Evolutionary conservation across 2,113 vertebrate species (phyloP).

Genomic region (Varanus salvator): DNA sequence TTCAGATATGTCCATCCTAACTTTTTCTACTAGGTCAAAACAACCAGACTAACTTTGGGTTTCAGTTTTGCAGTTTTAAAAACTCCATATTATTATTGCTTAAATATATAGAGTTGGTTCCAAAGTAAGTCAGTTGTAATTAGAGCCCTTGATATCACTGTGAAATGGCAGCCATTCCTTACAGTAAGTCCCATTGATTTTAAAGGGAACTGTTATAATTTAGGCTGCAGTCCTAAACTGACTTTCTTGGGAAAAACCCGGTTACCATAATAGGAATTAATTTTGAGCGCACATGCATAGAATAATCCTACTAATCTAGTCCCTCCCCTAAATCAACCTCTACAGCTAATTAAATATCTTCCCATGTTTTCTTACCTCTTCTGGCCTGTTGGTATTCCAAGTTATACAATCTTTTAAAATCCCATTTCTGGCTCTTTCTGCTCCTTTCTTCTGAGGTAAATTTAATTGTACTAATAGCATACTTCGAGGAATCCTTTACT

Average conservation of each 20-base stretch:
- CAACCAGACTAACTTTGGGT: no score
- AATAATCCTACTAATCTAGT: neutral
- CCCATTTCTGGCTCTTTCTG: constrained; percentile 43
- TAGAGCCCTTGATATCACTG: neutral
- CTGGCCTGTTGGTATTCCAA: constrained; percentile 43
- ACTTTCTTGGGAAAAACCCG: no score
- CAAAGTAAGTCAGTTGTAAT: neutral
- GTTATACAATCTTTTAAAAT: constrained; percentile 40
- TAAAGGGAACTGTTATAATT: no score
- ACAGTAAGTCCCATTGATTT: no score
- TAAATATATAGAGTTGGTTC: neutral
- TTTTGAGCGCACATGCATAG: neutral
- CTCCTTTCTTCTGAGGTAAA: constrained; percentile 49
- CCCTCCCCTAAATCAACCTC: neutral
- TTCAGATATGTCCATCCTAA: no score
- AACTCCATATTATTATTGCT: neutral
- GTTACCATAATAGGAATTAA: neutral
- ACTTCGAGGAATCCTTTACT: constrained; percentile 36
- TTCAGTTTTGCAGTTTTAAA: neutral
- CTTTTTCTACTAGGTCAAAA: neutral
- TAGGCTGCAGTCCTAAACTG: no score
- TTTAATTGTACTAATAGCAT: constrained; percentile 52
- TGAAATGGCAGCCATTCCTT: no score
- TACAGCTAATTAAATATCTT: neutral
- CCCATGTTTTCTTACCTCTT: constrained; percentile 37